Conservation (phyloP, 2,888 invertebrate genomes). For the Tinea pellionella region DNA sequence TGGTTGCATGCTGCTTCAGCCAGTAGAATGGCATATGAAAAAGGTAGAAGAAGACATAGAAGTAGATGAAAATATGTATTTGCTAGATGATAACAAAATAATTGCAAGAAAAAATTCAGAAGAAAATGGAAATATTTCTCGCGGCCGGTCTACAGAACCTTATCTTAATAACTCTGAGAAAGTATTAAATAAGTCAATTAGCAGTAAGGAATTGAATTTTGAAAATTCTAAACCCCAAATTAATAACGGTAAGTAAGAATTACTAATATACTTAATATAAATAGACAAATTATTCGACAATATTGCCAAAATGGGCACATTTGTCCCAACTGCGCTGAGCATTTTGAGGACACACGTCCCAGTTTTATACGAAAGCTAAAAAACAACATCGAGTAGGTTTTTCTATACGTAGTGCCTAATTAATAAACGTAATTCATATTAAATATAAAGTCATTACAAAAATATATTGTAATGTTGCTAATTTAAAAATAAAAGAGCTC, state of each 20-base stretch:
- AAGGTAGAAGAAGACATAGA: conserved; percentile 43
- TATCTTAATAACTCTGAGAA: neutral
- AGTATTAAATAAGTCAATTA: neutral
- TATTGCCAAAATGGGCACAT: no score
- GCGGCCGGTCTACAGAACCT: neutral
- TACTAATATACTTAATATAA: no score
- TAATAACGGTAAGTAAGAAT: conserved; percentile 18
- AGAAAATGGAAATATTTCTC: conserved; percentile 21
- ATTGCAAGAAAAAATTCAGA: conserved; percentile 36
- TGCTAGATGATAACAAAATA: conserved; percentile 40
- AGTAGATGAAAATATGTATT: conserved; percentile 43
- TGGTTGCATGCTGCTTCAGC: conserved; percentile 69
- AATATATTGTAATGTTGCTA: no score
- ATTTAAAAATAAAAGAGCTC: no score
- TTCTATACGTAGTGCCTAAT: no score
- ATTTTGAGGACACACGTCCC: no score
- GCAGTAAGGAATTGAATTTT: neutral
- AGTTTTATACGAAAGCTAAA: no score
- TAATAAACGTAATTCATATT: no score
- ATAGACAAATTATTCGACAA: no score
- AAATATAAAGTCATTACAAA: no score
- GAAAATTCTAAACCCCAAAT: conserved; percentile 11
- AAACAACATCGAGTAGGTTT: no score
- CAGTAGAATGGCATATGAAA: conserved; percentile 69
- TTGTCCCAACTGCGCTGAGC: no score